Evolutionary conservation across 2,797 vertebrate species (phyloP).

Genomic region (Acipenser ruthenus): DNA sequence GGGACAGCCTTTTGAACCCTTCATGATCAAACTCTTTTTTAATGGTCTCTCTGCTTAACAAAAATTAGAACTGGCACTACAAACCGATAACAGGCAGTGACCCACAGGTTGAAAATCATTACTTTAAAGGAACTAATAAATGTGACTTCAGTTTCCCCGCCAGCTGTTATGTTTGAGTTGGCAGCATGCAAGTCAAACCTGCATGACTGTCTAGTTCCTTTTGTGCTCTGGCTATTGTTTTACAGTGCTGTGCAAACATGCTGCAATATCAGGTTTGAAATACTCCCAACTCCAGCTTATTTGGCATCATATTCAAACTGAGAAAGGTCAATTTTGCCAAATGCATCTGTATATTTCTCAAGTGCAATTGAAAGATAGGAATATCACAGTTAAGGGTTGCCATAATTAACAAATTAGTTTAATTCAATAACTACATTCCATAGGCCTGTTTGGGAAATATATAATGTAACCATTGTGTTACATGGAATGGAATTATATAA

Average conservation of each 20-base stretch:
- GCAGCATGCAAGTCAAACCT: constrained; percentile 9
- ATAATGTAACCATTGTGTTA: too few relatives aligned
- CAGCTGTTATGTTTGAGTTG: constrained; percentile 32
- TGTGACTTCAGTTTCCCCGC: constrained; percentile 23
- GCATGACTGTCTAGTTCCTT: constrained; percentile 8
- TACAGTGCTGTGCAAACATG: neutral
- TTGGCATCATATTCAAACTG: constrained; percentile 18
- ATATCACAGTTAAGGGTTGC: constrained; percentile 8
- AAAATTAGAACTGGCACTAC: too few relatives aligned
- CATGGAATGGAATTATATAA: too few relatives aligned
- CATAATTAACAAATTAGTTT: neutral
- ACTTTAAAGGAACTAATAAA: constrained; percentile 28
- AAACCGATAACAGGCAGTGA: constrained; percentile 1
- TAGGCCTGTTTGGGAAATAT: too few relatives aligned
- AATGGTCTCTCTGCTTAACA: too few relatives aligned
- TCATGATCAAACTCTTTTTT: too few relatives aligned
- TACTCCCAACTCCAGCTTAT: constrained; percentile 1
- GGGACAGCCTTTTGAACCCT: too few relatives aligned
- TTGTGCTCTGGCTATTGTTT: constrained; percentile 3
- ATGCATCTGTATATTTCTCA: constrained; percentile 10
- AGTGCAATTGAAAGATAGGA: constrained; percentile 2
- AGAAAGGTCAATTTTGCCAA: constrained; percentile 12
- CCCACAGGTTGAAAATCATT: constrained; percentile 8
- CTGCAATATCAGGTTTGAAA: neutral
- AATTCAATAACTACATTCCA: too few relatives aligned